A percentile compares a stretch with the other conserved stretches of the same genome.
These are phyloP conservation scores for Lottia gigantea DNA, from an alignment of 2,888 invertebrate genomes.

Conservation along the genomic window DNA sequence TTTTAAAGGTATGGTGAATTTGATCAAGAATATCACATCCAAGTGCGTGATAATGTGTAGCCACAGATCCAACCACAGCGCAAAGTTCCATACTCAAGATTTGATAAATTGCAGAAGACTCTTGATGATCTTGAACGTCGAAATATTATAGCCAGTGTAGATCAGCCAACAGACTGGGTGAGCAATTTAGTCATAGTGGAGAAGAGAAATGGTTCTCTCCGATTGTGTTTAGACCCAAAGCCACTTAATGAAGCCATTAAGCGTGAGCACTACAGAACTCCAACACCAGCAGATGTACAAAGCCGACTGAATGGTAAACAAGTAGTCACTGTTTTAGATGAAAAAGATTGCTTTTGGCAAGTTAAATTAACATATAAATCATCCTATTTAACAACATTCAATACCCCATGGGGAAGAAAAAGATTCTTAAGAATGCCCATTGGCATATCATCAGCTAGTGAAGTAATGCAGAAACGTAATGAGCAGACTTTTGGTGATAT, in stretches of 20 bases:
- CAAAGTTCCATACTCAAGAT: slow-evolving; percentile 2
- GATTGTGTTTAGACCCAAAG: slow-evolving; percentile 17
- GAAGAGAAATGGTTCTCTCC: neutral
- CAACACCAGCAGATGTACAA: slow-evolving; percentile 1
- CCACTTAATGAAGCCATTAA: slow-evolving; percentile 13
- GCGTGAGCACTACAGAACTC: neutral
- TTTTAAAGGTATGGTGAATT: slow-evolving; percentile 18
- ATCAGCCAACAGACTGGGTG: slow-evolving; percentile 21
- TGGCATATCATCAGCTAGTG: slow-evolving; percentile 17
- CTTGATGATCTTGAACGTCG: slow-evolving; percentile 5
- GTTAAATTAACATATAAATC: slow-evolving; percentile 16
- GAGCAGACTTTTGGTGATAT: neutral
- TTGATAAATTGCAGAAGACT: neutral
- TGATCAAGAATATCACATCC: slow-evolving; percentile 19
- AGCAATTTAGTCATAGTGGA: neutral
- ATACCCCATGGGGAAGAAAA: slow-evolving; percentile 25
- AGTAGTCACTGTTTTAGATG: slow-evolving; percentile 24
- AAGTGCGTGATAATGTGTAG: slow-evolving; percentile 5
- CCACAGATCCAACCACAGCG: slow-evolving; percentile 19
- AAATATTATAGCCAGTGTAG: no score
- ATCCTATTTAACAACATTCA: slow-evolving; percentile 23
- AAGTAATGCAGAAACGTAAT: slow-evolving; percentile 20
- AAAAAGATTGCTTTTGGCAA: slow-evolving; percentile 25
- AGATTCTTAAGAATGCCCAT: slow-evolving; percentile 8
- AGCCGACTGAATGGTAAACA: slow-evolving; percentile 13